Conservation (phyloP, 1,140 invertebrate species). For the Trinorchestia longiramus region DNA sequence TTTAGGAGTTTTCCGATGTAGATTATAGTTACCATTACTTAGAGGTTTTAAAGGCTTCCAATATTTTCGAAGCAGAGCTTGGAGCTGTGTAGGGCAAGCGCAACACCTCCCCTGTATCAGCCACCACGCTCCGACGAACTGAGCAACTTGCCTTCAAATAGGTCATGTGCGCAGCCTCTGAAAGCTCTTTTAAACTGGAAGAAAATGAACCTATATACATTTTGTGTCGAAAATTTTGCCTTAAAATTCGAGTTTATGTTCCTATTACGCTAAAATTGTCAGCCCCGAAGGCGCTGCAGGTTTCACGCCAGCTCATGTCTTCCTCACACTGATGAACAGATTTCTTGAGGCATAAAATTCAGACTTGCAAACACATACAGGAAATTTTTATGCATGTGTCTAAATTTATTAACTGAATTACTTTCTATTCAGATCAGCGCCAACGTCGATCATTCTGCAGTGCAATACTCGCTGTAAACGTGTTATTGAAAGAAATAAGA, state of each 20-base stretch:
- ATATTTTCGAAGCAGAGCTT: background rate
- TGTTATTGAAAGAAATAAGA: background rate
- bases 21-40: background rate
- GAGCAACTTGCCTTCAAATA: background rate
- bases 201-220: background rate
- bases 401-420: no score
- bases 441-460: no score
- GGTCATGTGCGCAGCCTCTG: background rate
- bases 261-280: background rate
- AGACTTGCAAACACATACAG: background rate
- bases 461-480: background rate
- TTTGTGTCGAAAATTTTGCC: background rate
- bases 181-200: background rate
- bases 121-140: background rate
- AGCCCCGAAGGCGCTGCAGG: background rate
- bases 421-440: no score
- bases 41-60: background rate
- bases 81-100: no score
- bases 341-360: background rate
- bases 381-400: no score
- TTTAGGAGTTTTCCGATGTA: background rate
- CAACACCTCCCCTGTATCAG: background rate
- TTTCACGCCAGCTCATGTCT: background rate
- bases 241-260: background rate
- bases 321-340: background rate